Base-by-base conservation (phyloP, 1,140 invertebrate species). In the Phenacoccus solenopsis region DNA sequence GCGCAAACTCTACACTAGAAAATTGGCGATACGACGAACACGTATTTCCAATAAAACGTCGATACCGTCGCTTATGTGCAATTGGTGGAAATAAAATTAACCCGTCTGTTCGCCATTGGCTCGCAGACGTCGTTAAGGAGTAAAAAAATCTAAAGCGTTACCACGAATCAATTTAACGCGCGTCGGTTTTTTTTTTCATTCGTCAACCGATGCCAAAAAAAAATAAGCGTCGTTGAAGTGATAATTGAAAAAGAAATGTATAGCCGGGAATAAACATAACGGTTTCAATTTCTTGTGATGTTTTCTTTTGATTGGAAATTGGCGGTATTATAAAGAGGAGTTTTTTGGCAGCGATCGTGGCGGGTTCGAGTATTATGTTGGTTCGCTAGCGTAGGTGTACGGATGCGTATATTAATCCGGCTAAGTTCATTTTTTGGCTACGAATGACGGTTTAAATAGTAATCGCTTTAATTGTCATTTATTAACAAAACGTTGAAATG, bases 221-320 rank as follows among this genome's bases (percentile, higher is more conserved):
- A 2, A 49, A 16, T 16, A 32, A 32, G 4, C 38, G 38, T 16
- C 20, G 38, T 49, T 49, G 16, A 49, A 49, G 38, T 49, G 38
- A 49, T 49, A 49, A 49, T 49, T 49, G 38, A 49, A 49, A 49
- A 49, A 49, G 38, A 49, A 49, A 49, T 49, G 38, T 49, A 49
- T 49, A 49, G 38, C 38, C 20, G 12, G 38, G 59, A 24, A 10
- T 25, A 64, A 64, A 64, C 21, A 27, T 64, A 22, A 64, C 22
- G 59, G 59, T 64, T 64, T 64, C 59, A 64, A 64, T 64, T 64
- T 64, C 59, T 64, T 27, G 20, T 27, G 59, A 64, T 64, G 59
- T 64, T 64, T 64, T 64, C 59, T 64, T 64, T 64, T 64, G 59
- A 64, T 64, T 64, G 59, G 59, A 64, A 64, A 64, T 64, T 64